These are phyloP conservation scores for Oxyruncus cristatus DNA, from an alignment of 2,113 vertebrate genomes.

Conservation along the genomic window DNA sequence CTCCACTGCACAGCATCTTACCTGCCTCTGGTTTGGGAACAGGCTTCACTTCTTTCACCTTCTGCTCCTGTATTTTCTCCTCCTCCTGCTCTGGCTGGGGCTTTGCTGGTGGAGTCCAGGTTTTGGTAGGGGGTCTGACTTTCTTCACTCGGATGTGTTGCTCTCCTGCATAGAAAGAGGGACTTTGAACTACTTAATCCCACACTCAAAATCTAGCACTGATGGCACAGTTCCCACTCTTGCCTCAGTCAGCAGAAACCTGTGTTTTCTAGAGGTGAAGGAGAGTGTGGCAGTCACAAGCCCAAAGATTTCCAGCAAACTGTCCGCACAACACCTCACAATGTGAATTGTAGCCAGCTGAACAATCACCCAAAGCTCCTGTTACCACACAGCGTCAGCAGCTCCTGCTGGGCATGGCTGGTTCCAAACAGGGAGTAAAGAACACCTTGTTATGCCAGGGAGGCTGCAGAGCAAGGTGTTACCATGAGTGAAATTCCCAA, in stretches of 20 bases:
- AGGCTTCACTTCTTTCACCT: background rate
- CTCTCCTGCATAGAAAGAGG: conserved; percentile 53
- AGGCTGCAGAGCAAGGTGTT: background rate
- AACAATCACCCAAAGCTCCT: background rate
- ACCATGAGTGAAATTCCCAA: background rate
- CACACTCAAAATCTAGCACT: background rate
- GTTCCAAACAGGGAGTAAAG: background rate
- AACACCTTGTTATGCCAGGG: background rate
- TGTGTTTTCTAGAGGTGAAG: background rate
- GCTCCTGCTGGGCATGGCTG: background rate
- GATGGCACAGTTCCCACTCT: background rate
- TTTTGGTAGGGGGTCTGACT: conserved; percentile 49
- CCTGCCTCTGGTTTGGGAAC: conserved; percentile 2
- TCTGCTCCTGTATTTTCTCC: background rate
- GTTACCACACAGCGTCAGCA: background rate
- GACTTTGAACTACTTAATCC: background rate
- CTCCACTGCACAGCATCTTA: background rate
- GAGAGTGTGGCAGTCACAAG: background rate
- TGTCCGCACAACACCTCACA: background rate
- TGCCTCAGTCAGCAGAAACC: background rate
- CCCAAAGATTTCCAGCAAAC: background rate
- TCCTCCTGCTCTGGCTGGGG: background rate
- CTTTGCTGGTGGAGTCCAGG: conserved; percentile 21
- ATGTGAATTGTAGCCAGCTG: background rate
- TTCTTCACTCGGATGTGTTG: conserved; percentile 45